Percentiles rank a stretch among this genome's conserved stretches.
Conservation (phyloP, 2,797 vertebrate species). For the Poeciliopsis paucimaculata region DNA sequence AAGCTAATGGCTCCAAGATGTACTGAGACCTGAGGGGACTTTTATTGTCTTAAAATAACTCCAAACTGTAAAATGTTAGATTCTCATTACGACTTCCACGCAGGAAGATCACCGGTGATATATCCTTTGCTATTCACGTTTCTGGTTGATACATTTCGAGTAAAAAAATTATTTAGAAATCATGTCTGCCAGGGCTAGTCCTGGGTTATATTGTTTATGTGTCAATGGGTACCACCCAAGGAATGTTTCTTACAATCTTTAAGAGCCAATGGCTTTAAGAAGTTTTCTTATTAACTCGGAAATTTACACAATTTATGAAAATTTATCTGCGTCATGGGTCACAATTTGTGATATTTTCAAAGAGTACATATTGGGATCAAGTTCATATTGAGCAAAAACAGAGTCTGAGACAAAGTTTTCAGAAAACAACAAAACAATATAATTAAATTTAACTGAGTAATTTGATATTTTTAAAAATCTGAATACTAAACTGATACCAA, state of each 20-base stretch:
- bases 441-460: background rate
- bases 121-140: background rate
- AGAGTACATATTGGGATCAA: background rate
- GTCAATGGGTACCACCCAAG: background rate
- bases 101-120: background rate
- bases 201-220: background rate
- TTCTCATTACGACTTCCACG: background rate
- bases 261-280: background rate
- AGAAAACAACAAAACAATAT: too few relatives aligned
- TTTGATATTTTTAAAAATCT: background rate
- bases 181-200: background rate
- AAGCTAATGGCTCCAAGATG: background rate
- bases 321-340: background rate
- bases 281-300: background rate
- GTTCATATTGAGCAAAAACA: background rate
- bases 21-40: background rate
- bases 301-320: background rate
- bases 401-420: background rate
- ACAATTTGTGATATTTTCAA: background rate
- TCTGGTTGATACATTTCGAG: background rate
- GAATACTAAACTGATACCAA: background rate
- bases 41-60: background rate
- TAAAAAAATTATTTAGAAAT: background rate
- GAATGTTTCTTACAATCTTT: background rate
- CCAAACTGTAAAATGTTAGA: background rate